These are phyloP conservation scores for Falco punctatus DNA, from an alignment of 2,113 vertebrate species.

Conservation along the genomic window DNA sequence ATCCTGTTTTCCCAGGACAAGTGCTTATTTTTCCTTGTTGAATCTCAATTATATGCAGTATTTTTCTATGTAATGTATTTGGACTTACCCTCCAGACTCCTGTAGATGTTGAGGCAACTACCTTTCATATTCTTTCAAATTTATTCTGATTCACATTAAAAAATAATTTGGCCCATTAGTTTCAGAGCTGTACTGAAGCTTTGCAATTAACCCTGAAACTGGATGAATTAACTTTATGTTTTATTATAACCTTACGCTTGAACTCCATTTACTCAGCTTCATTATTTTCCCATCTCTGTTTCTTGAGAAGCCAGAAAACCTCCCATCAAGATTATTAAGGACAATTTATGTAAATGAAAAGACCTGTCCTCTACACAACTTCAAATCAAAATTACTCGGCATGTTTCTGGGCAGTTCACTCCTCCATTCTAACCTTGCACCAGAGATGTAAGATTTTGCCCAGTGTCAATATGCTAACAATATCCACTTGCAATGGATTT, in stretches of 20 bases:
- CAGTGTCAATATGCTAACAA: neutral
- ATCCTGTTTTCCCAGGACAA: neutral
- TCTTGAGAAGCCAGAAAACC: neutral
- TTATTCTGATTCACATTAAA: neutral
- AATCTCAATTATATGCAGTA: neutral
- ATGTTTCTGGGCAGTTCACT: neutral
- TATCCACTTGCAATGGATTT: neutral
- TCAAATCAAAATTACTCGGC: neutral
- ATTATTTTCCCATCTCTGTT: conserved; percentile 31
- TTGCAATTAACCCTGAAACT: conserved; percentile 34
- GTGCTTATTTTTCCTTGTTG: neutral
- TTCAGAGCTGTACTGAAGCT: neutral
- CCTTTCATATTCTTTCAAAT: neutral
- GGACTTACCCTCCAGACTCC: neutral
- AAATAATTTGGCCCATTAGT: conserved; percentile 24
- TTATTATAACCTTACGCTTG: neutral
- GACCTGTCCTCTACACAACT: neutral
- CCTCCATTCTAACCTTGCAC: neutral
- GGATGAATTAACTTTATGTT: neutral
- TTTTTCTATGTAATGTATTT: neutral
- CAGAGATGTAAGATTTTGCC: neutral
- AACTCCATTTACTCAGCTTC: conserved; percentile 29
- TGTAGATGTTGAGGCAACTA: neutral
- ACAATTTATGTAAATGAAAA: neutral
- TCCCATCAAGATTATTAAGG: neutral